Evolutionary conservation across 2,888 invertebrate species (phyloP).

Genomic region (Chouioia cunea): DNA sequence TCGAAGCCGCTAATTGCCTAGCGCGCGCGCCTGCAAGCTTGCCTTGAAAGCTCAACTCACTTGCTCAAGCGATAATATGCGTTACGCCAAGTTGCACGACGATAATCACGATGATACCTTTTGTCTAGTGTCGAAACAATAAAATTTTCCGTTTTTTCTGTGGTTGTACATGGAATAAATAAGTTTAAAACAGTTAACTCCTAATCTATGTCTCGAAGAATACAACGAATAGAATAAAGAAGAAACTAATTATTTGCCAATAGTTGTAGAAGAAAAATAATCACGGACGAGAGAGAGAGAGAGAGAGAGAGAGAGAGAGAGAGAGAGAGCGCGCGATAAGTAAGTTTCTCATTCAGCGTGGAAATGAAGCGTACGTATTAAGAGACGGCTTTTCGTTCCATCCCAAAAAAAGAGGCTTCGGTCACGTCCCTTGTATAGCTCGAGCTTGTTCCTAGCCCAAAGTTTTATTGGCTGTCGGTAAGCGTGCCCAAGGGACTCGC

Average conservation of each 20-base stretch:
- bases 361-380: conserved; percentile 38
- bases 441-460: conserved; percentile 27
- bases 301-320: conserved; percentile 8
- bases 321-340: too few species aligned
- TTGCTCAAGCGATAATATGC: conserved; percentile 17
- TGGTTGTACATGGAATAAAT: too few species aligned
- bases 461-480: conserved; percentile 55
- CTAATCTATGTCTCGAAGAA: too few species aligned
- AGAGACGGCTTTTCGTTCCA: conserved; percentile 20
- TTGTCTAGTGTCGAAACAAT: not conserved
- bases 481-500: conserved; percentile 50
- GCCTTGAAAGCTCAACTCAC: conserved; percentile 16
- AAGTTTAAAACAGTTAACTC: too few species aligned
- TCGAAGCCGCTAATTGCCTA: conserved; percentile 45
- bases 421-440: conserved; percentile 41
- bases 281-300: conserved; percentile 12
- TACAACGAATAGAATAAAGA: too few species aligned
- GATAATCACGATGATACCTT: too few species aligned
- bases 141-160: not conserved
- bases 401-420: conserved; percentile 30
- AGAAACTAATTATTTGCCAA: too few species aligned
- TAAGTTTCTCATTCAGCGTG: conserved; percentile 19
- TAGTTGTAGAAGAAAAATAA: conserved; percentile 7
- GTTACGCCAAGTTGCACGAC: not conserved
- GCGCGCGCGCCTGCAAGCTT: conserved; percentile 3